Evolutionary conservation across 2,113 vertebrate genomes (phyloP), one percentile per base, ranked within the genome.

Genomic region (Actenoides lindsayi): DNA sequence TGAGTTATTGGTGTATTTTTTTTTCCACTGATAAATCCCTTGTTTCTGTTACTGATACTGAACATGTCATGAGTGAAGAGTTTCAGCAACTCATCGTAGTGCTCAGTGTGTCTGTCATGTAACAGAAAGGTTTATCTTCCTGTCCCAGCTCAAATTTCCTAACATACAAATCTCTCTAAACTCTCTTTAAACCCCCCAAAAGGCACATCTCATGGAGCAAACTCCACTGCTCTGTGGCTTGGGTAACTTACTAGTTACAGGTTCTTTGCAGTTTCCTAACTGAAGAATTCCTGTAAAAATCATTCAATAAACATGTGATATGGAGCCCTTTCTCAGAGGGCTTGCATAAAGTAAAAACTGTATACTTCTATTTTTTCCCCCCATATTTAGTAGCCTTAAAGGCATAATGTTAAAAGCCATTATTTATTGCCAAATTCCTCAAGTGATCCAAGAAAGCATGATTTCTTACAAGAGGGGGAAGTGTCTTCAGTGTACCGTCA

Each of bases 31-130:
- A 92, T 79, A 95, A 94, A 92, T 65, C 70, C 74, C 74, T 54
- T 91, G 33, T 94, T 90, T 91, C 90, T 97, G 51, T 76, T 79
- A 84, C 80, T 68, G 90, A 94, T 82, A 79, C 44, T 79, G 77
- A 94, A 71, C 18, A 42, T 35, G 80, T 65, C 73, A 76, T 73
- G 83, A 84, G 65, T 77, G 69, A 57, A 84, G 90, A 82, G 89
- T 68, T 95, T 82, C 73, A 95, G 69, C 70, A 75, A 12, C 73
- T 91, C 83, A 65, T 37, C 1, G 2, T 39, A 57, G 37, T 10
- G 51, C 39, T 90, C 60, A 28, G 33, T 6, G 11, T 6, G 6
- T 54, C 83, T 81, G 46, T 83, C n/a, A 23, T 23, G 35, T 28
- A 90, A 44, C 31, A 91, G 54, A 90, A 93, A 48, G 41, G 44